These are phyloP conservation scores for Palythoa heliodiscus DNA, from an alignment of 92 coral and sea anemone species.

Conservation along the genomic window DNA sequence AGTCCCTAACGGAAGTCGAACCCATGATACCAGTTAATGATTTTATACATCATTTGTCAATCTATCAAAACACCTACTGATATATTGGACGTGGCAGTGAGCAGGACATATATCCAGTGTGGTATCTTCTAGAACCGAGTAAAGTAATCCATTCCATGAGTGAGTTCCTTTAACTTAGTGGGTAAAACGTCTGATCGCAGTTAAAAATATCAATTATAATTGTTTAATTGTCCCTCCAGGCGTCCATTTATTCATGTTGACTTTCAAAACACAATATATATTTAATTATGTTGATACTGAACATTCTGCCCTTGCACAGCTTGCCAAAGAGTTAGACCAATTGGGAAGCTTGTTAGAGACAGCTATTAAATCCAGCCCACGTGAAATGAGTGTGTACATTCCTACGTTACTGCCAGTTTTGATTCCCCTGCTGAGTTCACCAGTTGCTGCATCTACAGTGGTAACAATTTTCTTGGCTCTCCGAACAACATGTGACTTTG, in stretches of 20 bases:
- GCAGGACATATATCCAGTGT: no score
- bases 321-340: slow-evolving; percentile 61
- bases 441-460: slow-evolving; percentile 79
- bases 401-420: slow-evolving; percentile 67
- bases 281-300: neutral
- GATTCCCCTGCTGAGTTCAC: slow-evolving; percentile 74
- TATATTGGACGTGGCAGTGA: no score
- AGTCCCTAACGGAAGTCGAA: no score
- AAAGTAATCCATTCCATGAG: no score
- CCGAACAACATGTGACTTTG: slow-evolving; percentile 68
- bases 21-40: no score
- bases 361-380: slow-evolving; percentile 69
- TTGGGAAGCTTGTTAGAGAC: slow-evolving; percentile 65
- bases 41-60: no score
- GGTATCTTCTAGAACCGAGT: no score
- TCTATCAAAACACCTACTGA: no score
- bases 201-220: no score
- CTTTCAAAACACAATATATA: neutral
- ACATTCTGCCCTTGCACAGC: slow-evolving; percentile 37
- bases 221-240: neutral
- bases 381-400: slow-evolving; percentile 64
- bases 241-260: neutral
- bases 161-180: no score
- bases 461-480: slow-evolving; percentile 72
- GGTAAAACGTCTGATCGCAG: no score